Conservation (phyloP, 2,888 invertebrate genomes). For the Drosophila incognita region DNA sequence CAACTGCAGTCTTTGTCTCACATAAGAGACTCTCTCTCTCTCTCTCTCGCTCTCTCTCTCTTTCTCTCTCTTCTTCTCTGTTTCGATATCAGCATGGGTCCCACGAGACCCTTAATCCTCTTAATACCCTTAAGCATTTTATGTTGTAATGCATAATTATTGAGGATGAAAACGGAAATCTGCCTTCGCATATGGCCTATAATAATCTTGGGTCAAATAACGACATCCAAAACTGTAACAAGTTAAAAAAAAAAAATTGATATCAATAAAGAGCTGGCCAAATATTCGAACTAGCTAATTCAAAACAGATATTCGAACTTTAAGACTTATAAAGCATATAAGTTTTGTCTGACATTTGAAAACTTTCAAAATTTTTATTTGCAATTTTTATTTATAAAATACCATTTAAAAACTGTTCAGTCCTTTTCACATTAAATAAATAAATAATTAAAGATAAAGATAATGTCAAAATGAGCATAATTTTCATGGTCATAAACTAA, state of each 20-base stretch:
- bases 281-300: not conserved
- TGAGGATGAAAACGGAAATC: not conserved
- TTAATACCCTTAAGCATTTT: not conserved
- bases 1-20: constrained; percentile 13
- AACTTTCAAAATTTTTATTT: too few species aligned
- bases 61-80: not conserved
- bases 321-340: too few species aligned
- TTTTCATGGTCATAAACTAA: not conserved
- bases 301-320: not conserved
- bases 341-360: too few species aligned
- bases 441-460: too few species aligned
- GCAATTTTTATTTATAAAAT: too few species aligned
- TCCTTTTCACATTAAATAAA: too few species aligned
- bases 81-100: constrained; percentile 1
- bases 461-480: too few species aligned
- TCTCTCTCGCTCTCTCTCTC: not conserved
- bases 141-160: not conserved
- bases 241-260: not conserved
- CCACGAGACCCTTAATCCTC: constrained; percentile 18
- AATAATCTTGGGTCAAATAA: not conserved
- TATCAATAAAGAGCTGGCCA: not conserved
- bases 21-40: not conserved
- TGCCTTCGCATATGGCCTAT: too few species aligned
- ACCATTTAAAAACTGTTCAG: too few species aligned
- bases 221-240: not conserved